Percentiles rank a stretch among this genome's conserved stretches.
Evolutionary conservation across 2,888 invertebrate species (phyloP).

Genomic region (Barypeithes pellucidus): DNA sequence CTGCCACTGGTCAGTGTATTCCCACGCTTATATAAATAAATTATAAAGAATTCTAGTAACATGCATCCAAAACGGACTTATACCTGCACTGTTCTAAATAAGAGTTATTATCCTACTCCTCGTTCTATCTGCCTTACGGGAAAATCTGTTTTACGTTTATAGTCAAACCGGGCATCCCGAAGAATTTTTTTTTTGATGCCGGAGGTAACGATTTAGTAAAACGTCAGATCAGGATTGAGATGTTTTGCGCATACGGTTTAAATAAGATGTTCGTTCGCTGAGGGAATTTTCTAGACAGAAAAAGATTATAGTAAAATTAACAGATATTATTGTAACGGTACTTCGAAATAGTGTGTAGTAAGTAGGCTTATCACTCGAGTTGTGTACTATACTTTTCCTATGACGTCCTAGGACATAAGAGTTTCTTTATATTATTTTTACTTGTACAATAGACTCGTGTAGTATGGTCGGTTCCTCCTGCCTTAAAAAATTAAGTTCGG

Average conservation of each 20-base stretch:
- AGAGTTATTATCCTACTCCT: slow-evolving; percentile 59
- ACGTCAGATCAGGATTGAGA: slow-evolving; percentile 31
- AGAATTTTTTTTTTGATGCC: slow-evolving; percentile 45
- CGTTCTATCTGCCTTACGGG: slow-evolving; percentile 57
- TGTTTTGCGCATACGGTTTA: no score
- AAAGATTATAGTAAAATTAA: no score
- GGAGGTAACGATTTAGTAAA: slow-evolving; percentile 33
- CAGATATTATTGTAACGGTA: no score
- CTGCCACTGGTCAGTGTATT: slow-evolving; percentile 53
- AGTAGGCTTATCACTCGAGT: no score
- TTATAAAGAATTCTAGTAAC: slow-evolving; percentile 61
- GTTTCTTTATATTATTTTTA: no score
- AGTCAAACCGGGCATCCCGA: slow-evolving; percentile 43
- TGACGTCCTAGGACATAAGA: no score
- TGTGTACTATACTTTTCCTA: no score
- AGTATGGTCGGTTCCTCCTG: no score
- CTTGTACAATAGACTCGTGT: no score
- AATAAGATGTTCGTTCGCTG: no score
- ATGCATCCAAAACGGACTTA: slow-evolving; percentile 57
- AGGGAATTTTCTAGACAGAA: no score
- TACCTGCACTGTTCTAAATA: slow-evolving; percentile 62
- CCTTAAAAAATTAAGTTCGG: not conserved
- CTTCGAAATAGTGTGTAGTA: no score
- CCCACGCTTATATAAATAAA: slow-evolving; percentile 64
- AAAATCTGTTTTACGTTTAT: slow-evolving; percentile 48